phyloP scores from a whole-genome alignment of 2,113 vertebrate species.

The Manacus vitellinus region DNA sequence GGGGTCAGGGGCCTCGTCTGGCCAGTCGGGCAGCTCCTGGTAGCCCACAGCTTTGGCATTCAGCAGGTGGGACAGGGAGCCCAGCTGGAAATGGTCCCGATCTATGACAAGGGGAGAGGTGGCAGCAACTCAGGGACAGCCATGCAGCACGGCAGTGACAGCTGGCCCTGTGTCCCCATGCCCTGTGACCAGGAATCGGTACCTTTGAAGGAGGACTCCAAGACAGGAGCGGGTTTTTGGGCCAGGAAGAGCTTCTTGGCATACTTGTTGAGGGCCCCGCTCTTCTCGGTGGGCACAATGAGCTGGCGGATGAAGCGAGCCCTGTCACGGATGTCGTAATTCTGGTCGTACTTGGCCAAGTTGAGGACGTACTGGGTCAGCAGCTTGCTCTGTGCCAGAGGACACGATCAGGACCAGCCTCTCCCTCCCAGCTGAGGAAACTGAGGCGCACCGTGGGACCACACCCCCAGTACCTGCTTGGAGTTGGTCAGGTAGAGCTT shows the following conservation, averaged over 20 bases:
- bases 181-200: background rate
- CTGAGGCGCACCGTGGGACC: accelerated
- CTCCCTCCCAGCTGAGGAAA: background rate
- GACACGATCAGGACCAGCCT: background rate
- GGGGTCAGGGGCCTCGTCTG: conserved; percentile 91
- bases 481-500: conserved; percentile 98
- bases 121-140: background rate
- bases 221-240: conserved; percentile 91
- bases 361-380: conserved; percentile 97
- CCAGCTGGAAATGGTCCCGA: conserved; percentile 97
- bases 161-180: accelerated
- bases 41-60: conserved; percentile 96
- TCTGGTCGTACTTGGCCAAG: conserved; percentile 97
- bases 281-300: conserved; percentile 95
- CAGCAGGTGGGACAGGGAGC: conserved; percentile 94
- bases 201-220: conserved; percentile 99
- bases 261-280: conserved; percentile 92
- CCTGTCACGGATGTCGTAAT: conserved; percentile 95
- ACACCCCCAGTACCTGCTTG: conserved; percentile 72
- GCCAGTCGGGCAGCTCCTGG: conserved; percentile 97
- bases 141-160: background rate
- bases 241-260: conserved; percentile 98
- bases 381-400: conserved; percentile 86
- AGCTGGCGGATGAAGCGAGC: conserved; percentile 97
- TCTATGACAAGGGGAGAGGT: conserved; percentile 67